These are phyloP conservation scores for Panthera leo DNA, from an alignment of 2,113 vertebrate genomes.

Conservation along the genomic window DNA sequence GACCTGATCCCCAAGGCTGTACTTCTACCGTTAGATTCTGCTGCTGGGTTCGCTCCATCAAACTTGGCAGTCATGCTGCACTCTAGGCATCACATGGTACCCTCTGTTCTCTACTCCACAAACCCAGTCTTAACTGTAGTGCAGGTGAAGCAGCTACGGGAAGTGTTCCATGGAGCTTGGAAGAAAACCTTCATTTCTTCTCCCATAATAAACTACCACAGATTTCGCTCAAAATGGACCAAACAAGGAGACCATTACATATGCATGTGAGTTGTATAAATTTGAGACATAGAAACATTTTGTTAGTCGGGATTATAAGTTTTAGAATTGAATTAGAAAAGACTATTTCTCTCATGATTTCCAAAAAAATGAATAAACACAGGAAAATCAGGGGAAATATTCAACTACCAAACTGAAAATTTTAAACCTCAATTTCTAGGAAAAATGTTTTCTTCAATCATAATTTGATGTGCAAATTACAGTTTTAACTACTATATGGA, in stretches of 20 bases:
- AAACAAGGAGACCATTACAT: not conserved
- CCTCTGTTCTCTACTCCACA: not conserved
- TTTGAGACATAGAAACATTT: not conserved
- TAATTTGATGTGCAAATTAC: not conserved
- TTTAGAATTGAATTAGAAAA: constrained; percentile 36
- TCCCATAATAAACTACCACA: not conserved
- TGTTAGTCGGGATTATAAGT: not conserved
- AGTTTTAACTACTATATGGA: not conserved
- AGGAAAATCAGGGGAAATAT: not conserved
- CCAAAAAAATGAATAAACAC: not conserved
- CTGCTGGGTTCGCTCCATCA: not conserved
- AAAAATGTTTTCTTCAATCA: constrained; percentile 15
- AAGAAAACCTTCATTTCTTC: not conserved
- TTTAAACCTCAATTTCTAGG: not conserved
- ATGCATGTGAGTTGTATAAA: not conserved
- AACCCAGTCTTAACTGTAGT: not conserved
- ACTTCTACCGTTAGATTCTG: not conserved
- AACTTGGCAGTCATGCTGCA: not conserved
- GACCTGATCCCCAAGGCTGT: not conserved
- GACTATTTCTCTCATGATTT: not conserved
- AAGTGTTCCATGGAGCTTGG: not conserved
- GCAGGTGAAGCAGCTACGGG: not conserved
- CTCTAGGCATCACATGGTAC: rapidly evolving
- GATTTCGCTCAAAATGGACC: not conserved
- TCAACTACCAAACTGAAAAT: not conserved